Conservation (phyloP, 2,888 invertebrate genomes). For the Pachydiplax longipennis region DNA sequence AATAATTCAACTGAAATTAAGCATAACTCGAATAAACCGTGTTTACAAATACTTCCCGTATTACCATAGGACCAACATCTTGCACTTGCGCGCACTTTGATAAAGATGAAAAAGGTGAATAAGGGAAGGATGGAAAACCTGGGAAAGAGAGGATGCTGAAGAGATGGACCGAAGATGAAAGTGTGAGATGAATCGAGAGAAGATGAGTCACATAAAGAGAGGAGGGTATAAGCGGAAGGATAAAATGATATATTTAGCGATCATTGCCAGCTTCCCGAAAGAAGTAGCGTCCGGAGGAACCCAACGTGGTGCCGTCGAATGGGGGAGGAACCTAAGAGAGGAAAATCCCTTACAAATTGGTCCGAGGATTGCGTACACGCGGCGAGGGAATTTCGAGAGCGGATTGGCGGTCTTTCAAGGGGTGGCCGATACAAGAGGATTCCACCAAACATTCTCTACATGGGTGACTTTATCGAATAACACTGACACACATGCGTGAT, state of each 20-base stretch:
- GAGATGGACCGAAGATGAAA: background rate
- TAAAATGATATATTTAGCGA: constrained; percentile 38
- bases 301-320: background rate
- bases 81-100: too few species aligned
- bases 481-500: too few species aligned
- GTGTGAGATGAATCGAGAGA: background rate
- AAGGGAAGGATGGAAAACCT: background rate
- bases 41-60: too few species aligned
- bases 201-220: background rate
- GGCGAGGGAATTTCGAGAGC: background rate
- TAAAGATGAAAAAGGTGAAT: background rate
- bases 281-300: constrained; percentile 5
- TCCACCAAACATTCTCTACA: too few species aligned
- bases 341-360: background rate
- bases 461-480: too few species aligned
- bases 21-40: too few species aligned
- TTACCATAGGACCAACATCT: too few species aligned
- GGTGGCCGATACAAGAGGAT: background rate
- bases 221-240: constrained; percentile 12
- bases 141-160: background rate
- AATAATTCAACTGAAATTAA: too few species aligned
- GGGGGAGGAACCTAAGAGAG: background rate
- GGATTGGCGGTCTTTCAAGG: background rate
- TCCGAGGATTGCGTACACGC: background rate
- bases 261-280: constrained; percentile 15